These are phyloP conservation scores for Diplodus sargus DNA, from an alignment of 2,797 vertebrate species.

Conservation along the genomic window DNA sequence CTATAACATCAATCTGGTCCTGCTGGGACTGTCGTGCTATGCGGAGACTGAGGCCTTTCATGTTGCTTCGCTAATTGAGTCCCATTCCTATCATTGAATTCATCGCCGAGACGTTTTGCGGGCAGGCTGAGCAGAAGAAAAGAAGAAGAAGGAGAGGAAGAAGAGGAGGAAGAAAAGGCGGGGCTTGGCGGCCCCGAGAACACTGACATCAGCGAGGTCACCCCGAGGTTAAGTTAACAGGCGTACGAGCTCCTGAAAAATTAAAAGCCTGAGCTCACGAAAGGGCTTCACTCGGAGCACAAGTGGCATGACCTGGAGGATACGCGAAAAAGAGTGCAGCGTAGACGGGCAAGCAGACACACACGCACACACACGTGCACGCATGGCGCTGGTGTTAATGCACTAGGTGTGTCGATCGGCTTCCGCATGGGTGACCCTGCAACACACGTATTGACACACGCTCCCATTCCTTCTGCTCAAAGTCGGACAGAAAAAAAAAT, in stretches of 20 bases:
- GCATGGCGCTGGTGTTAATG: slow-evolving; percentile 65
- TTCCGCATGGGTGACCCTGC: slow-evolving; percentile 64
- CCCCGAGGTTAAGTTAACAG: slow-evolving; percentile 89
- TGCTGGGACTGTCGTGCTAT: slow-evolving; percentile 42
- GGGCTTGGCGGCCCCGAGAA: slow-evolving; percentile 44
- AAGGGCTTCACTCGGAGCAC: slow-evolving; percentile 75
- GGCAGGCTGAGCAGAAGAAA: slow-evolving; percentile 35
- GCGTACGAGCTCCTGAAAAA: slow-evolving; percentile 89
- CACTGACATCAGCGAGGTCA: slow-evolving; percentile 85
- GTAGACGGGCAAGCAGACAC: slow-evolving; percentile 26
- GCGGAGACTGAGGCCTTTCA: slow-evolving; percentile 55
- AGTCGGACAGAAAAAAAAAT: slow-evolving; percentile 63
- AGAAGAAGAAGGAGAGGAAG: slow-evolving; percentile 26
- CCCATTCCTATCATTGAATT: slow-evolving; percentile 52
- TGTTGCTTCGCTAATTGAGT: slow-evolving; percentile 72
- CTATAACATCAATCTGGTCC: slow-evolving; percentile 45
- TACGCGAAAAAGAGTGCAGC: slow-evolving; percentile 55
- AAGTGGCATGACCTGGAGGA: slow-evolving; percentile 68
- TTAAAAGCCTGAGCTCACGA: slow-evolving; percentile 86
- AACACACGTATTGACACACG: slow-evolving; percentile 53
- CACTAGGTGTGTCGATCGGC: slow-evolving; percentile 60
- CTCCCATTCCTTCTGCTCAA: slow-evolving; percentile 45
- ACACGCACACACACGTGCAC: slow-evolving; percentile 17
- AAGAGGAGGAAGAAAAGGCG: slow-evolving; percentile 27
- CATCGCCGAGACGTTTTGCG: slow-evolving; percentile 59